Percentiles rank a stretch among this genome's conserved stretches.
Conservation (phyloP, 1,140 invertebrate genomes). For the Hetaerina americana region DNA sequence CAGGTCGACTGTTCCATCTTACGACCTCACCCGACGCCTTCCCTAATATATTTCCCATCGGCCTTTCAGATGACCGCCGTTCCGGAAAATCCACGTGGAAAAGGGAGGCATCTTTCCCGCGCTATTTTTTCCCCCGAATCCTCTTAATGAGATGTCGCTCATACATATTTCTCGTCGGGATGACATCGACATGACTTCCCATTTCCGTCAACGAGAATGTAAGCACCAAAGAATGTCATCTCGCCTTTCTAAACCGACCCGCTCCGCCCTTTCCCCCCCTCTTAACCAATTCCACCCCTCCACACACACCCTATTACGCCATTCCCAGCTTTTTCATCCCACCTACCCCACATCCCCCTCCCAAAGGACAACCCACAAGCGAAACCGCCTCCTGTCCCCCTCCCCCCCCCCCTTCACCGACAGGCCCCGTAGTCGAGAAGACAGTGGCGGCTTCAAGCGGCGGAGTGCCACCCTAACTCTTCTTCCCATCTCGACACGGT, state of each 20-base stretch:
- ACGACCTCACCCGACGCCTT: too few species aligned
- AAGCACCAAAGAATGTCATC: background rate
- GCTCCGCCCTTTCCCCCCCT: background rate
- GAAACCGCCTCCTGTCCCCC: too few species aligned
- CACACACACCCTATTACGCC: background rate
- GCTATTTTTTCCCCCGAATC: background rate
- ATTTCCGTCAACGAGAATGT: background rate
- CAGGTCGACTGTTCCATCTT: too few species aligned
- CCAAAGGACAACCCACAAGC: too few species aligned
- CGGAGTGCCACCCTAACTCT: background rate
- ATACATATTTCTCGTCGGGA: background rate
- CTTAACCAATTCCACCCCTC: background rate
- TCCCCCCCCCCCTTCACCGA: too few species aligned
- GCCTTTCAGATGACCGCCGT: background rate
- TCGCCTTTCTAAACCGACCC: too few species aligned
- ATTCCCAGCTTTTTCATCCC: too few species aligned
- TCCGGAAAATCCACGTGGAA: too few species aligned
- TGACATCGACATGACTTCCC: background rate
- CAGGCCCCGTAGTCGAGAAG: background rate
- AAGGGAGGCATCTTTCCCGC: background rate
- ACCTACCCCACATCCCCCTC: too few species aligned
- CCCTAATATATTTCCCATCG: too few species aligned
- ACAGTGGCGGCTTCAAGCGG: background rate
- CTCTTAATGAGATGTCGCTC: background rate
- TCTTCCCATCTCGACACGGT: background rate